Percentiles rank a stretch among this genome's conserved stretches.
These are phyloP conservation scores for Dione vanillae DNA, from an alignment of 2,888 invertebrate genomes.

Conservation along the genomic window DNA sequence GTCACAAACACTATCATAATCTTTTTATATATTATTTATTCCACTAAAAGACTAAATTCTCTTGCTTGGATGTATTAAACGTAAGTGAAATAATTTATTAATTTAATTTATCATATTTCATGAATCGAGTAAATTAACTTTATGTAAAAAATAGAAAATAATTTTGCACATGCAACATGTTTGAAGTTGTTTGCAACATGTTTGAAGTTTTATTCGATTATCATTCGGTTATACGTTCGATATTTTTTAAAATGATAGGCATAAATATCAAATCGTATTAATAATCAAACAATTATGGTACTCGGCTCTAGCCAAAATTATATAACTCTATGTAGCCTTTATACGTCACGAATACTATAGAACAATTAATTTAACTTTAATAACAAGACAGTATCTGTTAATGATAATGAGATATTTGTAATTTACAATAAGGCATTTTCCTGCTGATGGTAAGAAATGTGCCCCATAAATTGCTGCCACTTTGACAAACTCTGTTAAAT, in stretches of 20 bases:
- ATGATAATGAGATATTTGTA: too few species aligned
- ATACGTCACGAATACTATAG: background rate
- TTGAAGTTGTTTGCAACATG: too few species aligned
- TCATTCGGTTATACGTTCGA: background rate
- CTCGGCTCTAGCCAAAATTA: background rate
- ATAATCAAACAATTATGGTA: background rate
- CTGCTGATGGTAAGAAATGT: too few species aligned
- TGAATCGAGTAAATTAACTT: background rate
- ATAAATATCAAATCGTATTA: background rate
- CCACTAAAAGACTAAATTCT: background rate
- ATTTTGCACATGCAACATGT: too few species aligned
- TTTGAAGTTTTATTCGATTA: background rate
- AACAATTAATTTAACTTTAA: background rate
- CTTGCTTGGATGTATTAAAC: background rate
- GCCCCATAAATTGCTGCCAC: too few species aligned
- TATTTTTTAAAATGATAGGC: background rate
- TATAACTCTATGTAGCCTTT: background rate
- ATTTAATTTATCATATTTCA: background rate
- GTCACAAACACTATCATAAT: slow-evolving; percentile 26
- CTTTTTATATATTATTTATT: slow-evolving; percentile 10
- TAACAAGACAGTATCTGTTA: too few species aligned
- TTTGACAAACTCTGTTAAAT: too few species aligned
- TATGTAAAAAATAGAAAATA: too few species aligned
- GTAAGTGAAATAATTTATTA: background rate
- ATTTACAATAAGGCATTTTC: too few species aligned